phyloP scores from a whole-genome alignment of 2,113 vertebrate species.

The Gnathonemus echidnorhynchus region DNA sequence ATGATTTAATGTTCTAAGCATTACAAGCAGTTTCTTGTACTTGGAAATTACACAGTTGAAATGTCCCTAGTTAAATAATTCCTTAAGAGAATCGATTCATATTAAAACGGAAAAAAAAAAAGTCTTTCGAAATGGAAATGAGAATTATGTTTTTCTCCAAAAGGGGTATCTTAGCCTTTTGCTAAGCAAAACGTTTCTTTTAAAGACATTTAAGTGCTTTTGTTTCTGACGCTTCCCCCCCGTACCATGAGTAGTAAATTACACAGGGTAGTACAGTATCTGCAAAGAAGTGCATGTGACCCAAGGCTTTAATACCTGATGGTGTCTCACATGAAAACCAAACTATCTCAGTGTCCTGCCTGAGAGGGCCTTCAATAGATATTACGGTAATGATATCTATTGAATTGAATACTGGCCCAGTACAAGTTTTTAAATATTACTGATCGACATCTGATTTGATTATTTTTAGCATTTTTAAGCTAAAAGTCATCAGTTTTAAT shows the following conservation, averaged over 20 bases:
- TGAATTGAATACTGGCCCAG: neutral
- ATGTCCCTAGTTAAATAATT: neutral
- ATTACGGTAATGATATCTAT: neutral
- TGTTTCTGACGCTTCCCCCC: neutral
- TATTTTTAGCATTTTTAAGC: neutral
- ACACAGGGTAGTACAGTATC: neutral
- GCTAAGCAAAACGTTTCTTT: neutral
- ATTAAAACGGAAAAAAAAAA: neutral
- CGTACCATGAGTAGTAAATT: neutral
- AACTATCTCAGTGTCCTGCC: neutral
- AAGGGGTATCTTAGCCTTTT: neutral
- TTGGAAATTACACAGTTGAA: neutral
- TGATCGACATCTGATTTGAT: neutral
- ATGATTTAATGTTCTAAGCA: neutral
- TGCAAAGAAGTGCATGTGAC: neutral
- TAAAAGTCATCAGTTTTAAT: neutral
- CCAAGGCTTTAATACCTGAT: neutral
- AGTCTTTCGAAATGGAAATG: neutral
- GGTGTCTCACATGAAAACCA: neutral
- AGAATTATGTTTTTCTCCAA: neutral
- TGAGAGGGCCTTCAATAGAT: neutral
- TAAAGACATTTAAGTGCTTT: neutral
- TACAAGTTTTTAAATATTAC: neutral
- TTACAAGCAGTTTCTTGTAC: neutral
- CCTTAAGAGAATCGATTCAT: neutral